phyloP scores from a whole-genome alignment of 2,113 vertebrate genomes.

The Amia ocellicauda region DNA sequence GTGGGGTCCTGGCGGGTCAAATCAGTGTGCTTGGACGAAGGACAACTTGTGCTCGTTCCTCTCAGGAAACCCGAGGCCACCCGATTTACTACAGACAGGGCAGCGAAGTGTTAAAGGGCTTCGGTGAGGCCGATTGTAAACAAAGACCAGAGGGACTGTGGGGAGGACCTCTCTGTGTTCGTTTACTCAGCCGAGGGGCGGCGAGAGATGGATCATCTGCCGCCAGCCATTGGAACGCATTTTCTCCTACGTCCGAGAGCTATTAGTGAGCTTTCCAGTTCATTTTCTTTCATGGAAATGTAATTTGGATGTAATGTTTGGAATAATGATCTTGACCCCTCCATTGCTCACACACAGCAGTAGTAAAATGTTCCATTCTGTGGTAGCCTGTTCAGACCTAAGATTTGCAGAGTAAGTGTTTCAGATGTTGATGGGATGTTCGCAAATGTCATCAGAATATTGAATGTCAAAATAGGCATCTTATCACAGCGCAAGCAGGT shows the following conservation, averaged over 20 bases:
- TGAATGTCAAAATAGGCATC: no score
- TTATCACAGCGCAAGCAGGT: no score
- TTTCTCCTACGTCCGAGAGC: background rate
- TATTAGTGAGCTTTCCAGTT: background rate
- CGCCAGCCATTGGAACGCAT: constrained; percentile 10
- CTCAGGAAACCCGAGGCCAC: background rate
- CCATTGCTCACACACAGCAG: background rate
- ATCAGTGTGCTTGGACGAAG: constrained; percentile 18
- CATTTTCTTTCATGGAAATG: background rate
- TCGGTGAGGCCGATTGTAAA: background rate
- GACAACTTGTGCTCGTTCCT: constrained; percentile 6
- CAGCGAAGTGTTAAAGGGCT: constrained; percentile 2
- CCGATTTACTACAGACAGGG: constrained; percentile 2
- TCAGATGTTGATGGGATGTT: no score
- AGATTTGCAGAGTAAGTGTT: no score
- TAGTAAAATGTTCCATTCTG: no score
- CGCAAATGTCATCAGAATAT: no score
- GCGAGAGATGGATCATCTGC: background rate
- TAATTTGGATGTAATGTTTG: constrained; percentile 1
- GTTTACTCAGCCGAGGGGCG: background rate
- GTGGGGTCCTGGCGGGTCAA: constrained; percentile 24
- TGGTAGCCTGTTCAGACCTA: no score
- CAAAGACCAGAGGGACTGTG: background rate
- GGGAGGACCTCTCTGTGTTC: no score
- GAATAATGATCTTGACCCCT: background rate